A percentile compares a stretch with the other conserved stretches of the same genome.
These are phyloP conservation scores for Eurystomus glaucurus DNA, from an alignment of 2,797 vertebrate genomes.

Conservation along the genomic window DNA sequence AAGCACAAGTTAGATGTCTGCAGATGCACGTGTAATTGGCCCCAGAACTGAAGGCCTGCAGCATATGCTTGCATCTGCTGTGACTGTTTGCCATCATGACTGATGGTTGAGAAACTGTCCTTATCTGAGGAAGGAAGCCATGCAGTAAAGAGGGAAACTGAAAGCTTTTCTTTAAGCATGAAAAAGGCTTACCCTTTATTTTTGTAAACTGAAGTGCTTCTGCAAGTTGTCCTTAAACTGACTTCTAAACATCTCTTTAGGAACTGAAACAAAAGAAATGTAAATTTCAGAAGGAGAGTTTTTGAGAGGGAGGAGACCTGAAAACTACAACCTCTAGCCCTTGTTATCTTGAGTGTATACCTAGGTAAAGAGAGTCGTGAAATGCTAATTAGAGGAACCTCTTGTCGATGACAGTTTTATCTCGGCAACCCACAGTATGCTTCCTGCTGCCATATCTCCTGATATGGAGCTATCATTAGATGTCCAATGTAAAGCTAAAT, in stretches of 20 bases:
- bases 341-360: background rate
- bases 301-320: background rate
- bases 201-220: slow-evolving; percentile 4
- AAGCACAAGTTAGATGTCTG: background rate
- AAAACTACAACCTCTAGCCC: background rate
- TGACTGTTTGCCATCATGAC: background rate
- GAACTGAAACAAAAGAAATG: background rate
- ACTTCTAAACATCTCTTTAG: background rate
- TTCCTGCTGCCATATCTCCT: background rate
- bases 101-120: background rate
- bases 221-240: background rate
- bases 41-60: background rate
- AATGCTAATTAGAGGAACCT: background rate
- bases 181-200: background rate
- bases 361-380: background rate
- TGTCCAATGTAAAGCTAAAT: background rate
- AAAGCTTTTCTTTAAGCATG: slow-evolving; percentile 14
- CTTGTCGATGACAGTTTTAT: background rate
- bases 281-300: background rate
- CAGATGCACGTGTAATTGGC: background rate
- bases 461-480: background rate
- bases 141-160: background rate
- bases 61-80: background rate
- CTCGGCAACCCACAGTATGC: background rate
- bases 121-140: background rate